Evolutionary conservation across 2,888 invertebrate genomes (phyloP), one percentile per base, ranked within the genome.

Genomic region (Alcis repandata): DNA sequence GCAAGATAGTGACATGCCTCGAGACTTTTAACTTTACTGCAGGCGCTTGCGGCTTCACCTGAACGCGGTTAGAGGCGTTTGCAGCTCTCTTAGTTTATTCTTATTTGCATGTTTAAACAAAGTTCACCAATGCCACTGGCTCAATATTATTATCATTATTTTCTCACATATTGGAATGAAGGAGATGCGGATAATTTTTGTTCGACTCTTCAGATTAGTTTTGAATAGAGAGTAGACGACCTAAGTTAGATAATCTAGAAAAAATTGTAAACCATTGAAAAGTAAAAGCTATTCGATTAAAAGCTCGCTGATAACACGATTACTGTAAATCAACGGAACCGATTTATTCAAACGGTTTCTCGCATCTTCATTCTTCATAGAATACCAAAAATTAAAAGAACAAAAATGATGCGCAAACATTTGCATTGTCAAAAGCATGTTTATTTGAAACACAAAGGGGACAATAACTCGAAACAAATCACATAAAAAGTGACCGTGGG

Each of bases 401-500:
- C 11, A 61, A 61, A 43, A 59, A 60, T 38, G 27, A 51, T 52
- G 43, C 27, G 32, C 57, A 58, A 65, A 65, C 62, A 67, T 65
- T 70, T 59, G 64, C 64, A 68, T 68, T 59, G 64, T 61, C 49
- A 59, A 64, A 64, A 59, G 62, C 59, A 67, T 68, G 63, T 68
- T 66, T 68, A 70, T 61, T 61, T 66, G 20, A 62, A 67, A 70
- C 59, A 70, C 68, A 70, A 70, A 57, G 65, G 62, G 59, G 57
- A 68, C 59, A 63, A 65, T 70, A 70, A 68, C 66, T 62, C 61
- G 52, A 67, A 70, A 66, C 67, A 66, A 67, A 68, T 64, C 61
- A 59, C 58, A 66, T 59, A 68, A 70, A 68, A 68, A 62, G 38
- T 54, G 43, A 60, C 46, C 59, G 63, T 60, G 38, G 46, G 40